Conservation (phyloP, 2,888 invertebrate genomes). For the Melangyna quadrimaculata region DNA sequence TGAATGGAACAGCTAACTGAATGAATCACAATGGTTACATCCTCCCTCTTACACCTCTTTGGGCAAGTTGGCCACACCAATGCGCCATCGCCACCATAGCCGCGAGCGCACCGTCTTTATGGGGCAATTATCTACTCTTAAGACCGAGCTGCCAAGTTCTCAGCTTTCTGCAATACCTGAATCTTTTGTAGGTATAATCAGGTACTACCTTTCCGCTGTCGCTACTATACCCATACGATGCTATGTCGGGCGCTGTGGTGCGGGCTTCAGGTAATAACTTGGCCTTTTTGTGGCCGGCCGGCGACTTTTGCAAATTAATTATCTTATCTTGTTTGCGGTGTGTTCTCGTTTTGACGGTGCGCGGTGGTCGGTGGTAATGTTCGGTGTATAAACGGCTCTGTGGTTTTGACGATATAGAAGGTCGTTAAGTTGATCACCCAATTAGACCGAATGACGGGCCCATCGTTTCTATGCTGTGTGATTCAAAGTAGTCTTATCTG, state of each 20-base stretch:
- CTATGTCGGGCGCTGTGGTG: neutral
- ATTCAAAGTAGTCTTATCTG: slow-evolving; percentile 23
- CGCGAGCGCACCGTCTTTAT: slow-evolving; percentile 54
- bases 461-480: slow-evolving; percentile 34
- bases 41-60: slow-evolving; percentile 2
- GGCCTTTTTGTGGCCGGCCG: slow-evolving; percentile 58
- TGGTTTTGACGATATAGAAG: slow-evolving; percentile 63
- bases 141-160: slow-evolving; percentile 64
- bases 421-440: slow-evolving; percentile 71
- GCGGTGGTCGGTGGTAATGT: no score
- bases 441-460: slow-evolving; percentile 59
- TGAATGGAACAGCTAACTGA: slow-evolving; percentile 62
- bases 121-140: slow-evolving; percentile 71
- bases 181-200: slow-evolving; percentile 23
- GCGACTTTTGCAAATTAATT: slow-evolving; percentile 71
- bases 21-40: slow-evolving; percentile 64
- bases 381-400: slow-evolving; percentile 60
- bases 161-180: slow-evolving; percentile 54
- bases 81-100: slow-evolving; percentile 5
- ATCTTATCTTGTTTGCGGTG: slow-evolving; percentile 70
- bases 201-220: slow-evolving; percentile 6
- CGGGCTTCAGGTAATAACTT: slow-evolving; percentile 60
- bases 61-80: neutral
- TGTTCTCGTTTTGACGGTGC: slow-evolving; percentile 52
- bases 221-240: slow-evolving; percentile 17